Evolutionary conservation across 2,113 vertebrate genomes (phyloP), one percentile per base, ranked within the genome.

Genomic region (Macroglossus sobrinus): DNA sequence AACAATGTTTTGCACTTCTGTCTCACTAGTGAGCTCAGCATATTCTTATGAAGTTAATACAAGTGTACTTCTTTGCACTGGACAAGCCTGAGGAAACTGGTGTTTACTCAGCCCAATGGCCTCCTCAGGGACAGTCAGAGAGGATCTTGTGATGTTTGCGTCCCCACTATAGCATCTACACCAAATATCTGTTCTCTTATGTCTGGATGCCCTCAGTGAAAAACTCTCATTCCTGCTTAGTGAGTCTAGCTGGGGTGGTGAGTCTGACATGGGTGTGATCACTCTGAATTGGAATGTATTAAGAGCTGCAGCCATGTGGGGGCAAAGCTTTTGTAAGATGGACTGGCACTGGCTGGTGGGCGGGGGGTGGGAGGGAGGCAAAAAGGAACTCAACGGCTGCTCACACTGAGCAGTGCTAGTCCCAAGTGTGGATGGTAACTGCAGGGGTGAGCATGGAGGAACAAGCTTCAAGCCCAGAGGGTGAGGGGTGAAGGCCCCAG

Each of bases 221-320:
- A 16, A n/a, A 13, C 15, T 45, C 21, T 3, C 0, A 0, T 33
- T 15, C 63, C 33, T 4, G 26, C 2, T 19, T 4, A n/a, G 26
- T 9, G 33, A 50, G 28, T 57, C 55, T 13, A 22, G 14, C 78
- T 11, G 30, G 21, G 63, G 24, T 2, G 6, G 14, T 0, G 0
- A 13, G 24, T 26, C 59, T 26, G 11, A n/a, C 47, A 1, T 0
- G 66, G 94, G 10, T 7, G 19, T 30, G 61, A 14, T 16, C 22
- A 1, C 28, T 21, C 50, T 3, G 30, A 19, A 4, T 0, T 40
- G 63, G 63, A 15, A 2, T 5, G 0, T 0, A 57, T 38, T 4
- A 26, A 59, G 38, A 33, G 21, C 40, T 50, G 47, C 12, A 14
- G 47, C 47, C 47, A 2, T 47, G 47, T 47, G 40, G 14, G 33